These are phyloP conservation scores for Epinephelus moara DNA, from an alignment of 2,113 vertebrate genomes.

Conservation along the genomic window DNA sequence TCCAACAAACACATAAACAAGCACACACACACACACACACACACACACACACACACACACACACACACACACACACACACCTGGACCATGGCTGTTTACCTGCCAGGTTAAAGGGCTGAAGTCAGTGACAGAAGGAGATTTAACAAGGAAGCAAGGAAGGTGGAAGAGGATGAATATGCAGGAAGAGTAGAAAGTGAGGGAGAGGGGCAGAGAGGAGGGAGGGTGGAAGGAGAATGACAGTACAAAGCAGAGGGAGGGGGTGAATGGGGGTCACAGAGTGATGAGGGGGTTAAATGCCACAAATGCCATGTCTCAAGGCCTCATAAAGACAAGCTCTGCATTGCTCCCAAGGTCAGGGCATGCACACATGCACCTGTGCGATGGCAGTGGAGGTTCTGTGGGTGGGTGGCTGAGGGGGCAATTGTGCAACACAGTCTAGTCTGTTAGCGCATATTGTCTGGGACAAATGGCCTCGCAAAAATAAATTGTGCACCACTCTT, in stretches of 20 bases:
- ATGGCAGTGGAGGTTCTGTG: constrained; percentile 46
- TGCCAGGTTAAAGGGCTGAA: constrained; percentile 78
- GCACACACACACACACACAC: constrained; percentile 42
- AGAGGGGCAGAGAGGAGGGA: constrained; percentile 47
- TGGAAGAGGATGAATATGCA: constrained; percentile 76
- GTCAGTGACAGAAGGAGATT: constrained; percentile 76
- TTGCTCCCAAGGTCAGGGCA: constrained; percentile 82
- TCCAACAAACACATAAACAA: constrained; percentile 44
- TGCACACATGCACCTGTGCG: constrained; percentile 78
- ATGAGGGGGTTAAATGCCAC: constrained; percentile 83
- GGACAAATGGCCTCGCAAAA: constrained; percentile 63
- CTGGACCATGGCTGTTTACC: constrained; percentile 68
- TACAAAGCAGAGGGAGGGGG: constrained; percentile 65
- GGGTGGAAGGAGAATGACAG: constrained; percentile 66
- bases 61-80: constrained; percentile 54
- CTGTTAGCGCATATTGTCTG: constrained; percentile 54
- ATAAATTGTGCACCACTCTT: constrained; percentile 68
- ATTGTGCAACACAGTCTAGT: constrained; percentile 41
- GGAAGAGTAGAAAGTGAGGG: constrained; percentile 49
- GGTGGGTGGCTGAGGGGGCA: constrained; percentile 41
- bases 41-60: constrained; percentile 49
- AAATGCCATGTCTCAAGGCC: constrained; percentile 81
- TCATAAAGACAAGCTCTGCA: constrained; percentile 80
- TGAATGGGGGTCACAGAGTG: constrained; percentile 70
- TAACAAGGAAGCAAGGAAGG: constrained; percentile 66